Base-by-base conservation (phyloP, 1,140 invertebrate genomes). In the Neodiprion lecontei region DNA sequence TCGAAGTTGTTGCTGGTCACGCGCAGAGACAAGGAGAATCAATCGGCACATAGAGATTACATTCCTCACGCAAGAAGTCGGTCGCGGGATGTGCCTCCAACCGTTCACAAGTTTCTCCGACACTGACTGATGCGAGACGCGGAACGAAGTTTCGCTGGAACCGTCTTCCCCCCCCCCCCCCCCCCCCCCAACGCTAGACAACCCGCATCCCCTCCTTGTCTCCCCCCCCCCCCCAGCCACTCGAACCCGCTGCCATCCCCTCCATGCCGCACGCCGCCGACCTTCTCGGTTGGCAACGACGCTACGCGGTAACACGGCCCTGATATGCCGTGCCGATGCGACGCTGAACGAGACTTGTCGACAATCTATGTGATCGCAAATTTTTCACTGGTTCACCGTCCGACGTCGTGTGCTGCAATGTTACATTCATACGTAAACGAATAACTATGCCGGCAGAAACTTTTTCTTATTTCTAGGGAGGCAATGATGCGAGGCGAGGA, bases 21-120 rank as follows among this genome's bases (percentile, higher is more conserved):
- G 53, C 53, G 53, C 53, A 83, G 70, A 81, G 76, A 69, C 79
- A 78, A 75, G 80, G 72, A 23, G 67, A 47, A 77, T 81, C 74
- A 74, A 76, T 81, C 76, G 77, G 53, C 78, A 76, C 79, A 80
- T 75, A 78, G 79, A 81, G 85, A 86, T 88, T 86, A 87, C 86
- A 88, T 88, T 87, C 84, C 86, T 85, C 78, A 78, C 74, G 28
- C 70, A 11, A 78, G 69, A 70, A 69, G 77, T 72, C 77, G 75
- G 72, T 78, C 76, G 76, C 48, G 28, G 47, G 67, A 69, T 74
- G 78, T 61, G 53, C 53, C 53, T 61, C 74, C 79, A 79, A 70
- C 74, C 74, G 69, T 83, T 85, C 85, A 86, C 85, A 83, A 86
- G 84, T 85, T 83, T 83, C 86, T 86, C 85, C 85, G 85, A 87